Evolutionary conservation across 2,888 invertebrate genomes (phyloP), one percentile per base, ranked within the genome.

Genomic region (Alviniconcha strummeri): DNA sequence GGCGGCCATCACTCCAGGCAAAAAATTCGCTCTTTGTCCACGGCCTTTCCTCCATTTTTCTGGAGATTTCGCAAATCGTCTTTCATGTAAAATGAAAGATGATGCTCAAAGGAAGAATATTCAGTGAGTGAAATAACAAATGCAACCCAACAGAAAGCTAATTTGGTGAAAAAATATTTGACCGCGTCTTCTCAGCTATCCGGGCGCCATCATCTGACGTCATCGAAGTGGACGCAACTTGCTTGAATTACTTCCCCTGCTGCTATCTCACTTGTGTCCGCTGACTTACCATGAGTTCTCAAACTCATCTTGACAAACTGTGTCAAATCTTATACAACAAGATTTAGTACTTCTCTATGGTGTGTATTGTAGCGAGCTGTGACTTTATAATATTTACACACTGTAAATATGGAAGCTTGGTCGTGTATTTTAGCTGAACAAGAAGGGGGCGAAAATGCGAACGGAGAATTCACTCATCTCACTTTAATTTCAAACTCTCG

Each of bases 1-100:
- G 75, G 9, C 77, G 71, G 56, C 82, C 82, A 36, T 82, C 82
- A 77, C 54, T 76, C 82, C 82, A 82, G 4, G 82, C n/a, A 55
- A 80, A 80, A 69, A 69, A 55, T 80, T 80, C 80, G 55, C 69
- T 69, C 55, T 80, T 80, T 15, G 69, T 52, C 80, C 69, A 69
- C 8, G 69, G 80, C 19, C 15, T 13, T 9, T 15, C 8, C 60
- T 80, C 80, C 80, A 80, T 80, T 8, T 69, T 80, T n/a, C 7
- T 9, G n/a, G 9, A 17, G 75, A 17, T 55, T 55, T 54, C 55
- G 69, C n/a, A 13, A 7, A 69, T 69, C 9, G 69, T 69, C n/a
- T 9, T 11, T 60, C 60, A 13, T 15, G 71, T n/a, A 76, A 8
- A 76, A 11, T 56, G 19, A 55, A 19, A 60, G 8, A 54, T 60